Evolutionary conservation across 2,797 vertebrate genomes (phyloP).

Genomic region (Coilia nasus): DNA sequence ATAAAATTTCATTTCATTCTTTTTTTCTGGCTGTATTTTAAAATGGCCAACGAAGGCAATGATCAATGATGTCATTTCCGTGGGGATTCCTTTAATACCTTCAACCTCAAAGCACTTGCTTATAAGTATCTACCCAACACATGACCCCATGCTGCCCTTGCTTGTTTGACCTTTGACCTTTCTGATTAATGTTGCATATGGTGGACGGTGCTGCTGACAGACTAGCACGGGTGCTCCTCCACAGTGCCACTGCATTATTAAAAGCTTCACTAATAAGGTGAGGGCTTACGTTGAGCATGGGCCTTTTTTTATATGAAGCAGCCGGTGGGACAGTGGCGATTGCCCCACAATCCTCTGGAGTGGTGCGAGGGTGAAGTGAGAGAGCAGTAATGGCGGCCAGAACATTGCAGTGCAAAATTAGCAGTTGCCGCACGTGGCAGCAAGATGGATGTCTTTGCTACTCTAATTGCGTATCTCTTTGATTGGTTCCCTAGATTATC

Average conservation of each 20-base stretch:
- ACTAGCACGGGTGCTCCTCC: neutral
- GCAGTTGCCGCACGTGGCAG: neutral
- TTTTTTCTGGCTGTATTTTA: neutral
- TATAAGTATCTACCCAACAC: slow-evolving; percentile 6
- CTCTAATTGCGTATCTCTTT: slow-evolving; percentile 13
- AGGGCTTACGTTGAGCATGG: neutral
- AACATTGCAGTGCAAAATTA: neutral
- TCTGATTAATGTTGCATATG: slow-evolving; percentile 71
- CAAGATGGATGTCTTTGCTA: slow-evolving; percentile 11
- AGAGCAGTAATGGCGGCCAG: neutral
- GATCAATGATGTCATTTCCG: neutral
- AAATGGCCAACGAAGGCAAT: neutral
- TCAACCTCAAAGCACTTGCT: neutral
- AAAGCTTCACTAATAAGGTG: neutral
- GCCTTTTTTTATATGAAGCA: neutral
- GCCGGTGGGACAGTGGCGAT: neutral
- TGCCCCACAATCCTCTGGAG: neutral
- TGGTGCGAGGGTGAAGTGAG: neutral
- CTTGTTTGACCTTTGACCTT: slow-evolving; percentile 60
- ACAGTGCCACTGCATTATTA: neutral
- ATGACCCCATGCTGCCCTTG: neutral
- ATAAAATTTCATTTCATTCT: too few species aligned
- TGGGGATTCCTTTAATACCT: neutral
- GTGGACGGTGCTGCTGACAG: slow-evolving; percentile 55
- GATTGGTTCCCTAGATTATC: slow-evolving; percentile 1